Percentiles rank a stretch among this genome's conserved stretches.
These are phyloP conservation scores for Sorex fumeus DNA, from an alignment of 2,113 vertebrate species.

Conservation along the genomic window DNA sequence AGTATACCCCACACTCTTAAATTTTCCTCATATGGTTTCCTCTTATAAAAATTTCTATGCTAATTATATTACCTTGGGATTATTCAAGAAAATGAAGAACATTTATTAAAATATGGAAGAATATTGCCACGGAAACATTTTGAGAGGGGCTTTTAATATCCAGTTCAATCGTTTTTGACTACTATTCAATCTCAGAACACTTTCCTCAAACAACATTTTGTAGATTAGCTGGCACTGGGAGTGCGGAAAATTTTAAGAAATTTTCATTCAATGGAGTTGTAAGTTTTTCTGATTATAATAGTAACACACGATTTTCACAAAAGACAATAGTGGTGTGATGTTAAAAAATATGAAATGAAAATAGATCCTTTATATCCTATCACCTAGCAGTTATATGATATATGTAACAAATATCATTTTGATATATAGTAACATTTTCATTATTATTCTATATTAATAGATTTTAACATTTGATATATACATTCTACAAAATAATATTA, in stretches of 20 bases:
- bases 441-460: too few species aligned
- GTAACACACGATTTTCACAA: conserved; percentile 17
- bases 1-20: neutral
- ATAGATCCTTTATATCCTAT: neutral
- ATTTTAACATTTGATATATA: too few species aligned
- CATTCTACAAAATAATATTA: neutral
- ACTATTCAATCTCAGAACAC: conserved; percentile 46
- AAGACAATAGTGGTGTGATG: neutral
- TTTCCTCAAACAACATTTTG: conserved; percentile 53
- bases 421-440: too few species aligned
- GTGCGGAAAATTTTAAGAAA: conserved; percentile 25
- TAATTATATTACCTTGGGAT: neutral
- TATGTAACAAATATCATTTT: too few species aligned
- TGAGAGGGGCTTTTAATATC: neutral
- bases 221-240: neutral
- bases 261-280: conserved; percentile 4
- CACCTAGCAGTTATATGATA: neutral
- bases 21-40: conserved; percentile 4
- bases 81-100: neutral
- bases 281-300: conserved; percentile 26
- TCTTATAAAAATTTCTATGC: conserved; percentile 8
- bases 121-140: conserved; percentile 47
- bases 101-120: conserved; percentile 35
- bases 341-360: conserved; percentile 11
- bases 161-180: conserved; percentile 13